A percentile compares a stretch with the other conserved stretches of the same genome.
Conservation (phyloP, 2,888 invertebrate species). For the Leptinotarsa juncta region DNA sequence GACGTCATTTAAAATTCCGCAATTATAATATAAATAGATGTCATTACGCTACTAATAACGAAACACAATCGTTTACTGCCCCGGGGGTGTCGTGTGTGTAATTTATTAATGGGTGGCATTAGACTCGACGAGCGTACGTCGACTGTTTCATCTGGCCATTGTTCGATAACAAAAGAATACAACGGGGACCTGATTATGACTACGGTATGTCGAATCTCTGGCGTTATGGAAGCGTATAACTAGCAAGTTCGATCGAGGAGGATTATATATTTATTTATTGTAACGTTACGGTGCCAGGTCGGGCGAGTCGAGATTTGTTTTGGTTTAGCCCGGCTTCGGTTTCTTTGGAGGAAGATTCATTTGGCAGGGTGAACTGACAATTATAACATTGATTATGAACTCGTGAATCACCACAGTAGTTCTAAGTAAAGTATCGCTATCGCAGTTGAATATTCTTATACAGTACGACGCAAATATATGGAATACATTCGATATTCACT, state of each 20-base stretch:
- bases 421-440: too few relatives aligned
- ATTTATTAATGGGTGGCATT: constrained; percentile 67
- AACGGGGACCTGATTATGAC: constrained; percentile 55
- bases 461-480: too few relatives aligned
- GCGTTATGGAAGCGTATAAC: constrained; percentile 40
- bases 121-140: constrained; percentile 58
- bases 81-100: constrained; percentile 64
- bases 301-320: constrained; percentile 18
- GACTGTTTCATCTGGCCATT: constrained; percentile 60
- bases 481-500: not conserved
- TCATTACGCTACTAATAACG: constrained; percentile 67
- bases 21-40: constrained; percentile 68
- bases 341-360: constrained; percentile 3
- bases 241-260: constrained; percentile 44
- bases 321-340: constrained; percentile 19
- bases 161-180: constrained; percentile 59
- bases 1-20: constrained; percentile 64
- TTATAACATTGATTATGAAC: not conserved
- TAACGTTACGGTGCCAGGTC: constrained; percentile 17
- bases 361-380: not conserved
- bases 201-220: constrained; percentile 54
- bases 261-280: constrained; percentile 49
- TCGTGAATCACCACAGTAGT: too few relatives aligned
- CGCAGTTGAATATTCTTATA: too few relatives aligned
- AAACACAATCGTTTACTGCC: constrained; percentile 66